Conservation (phyloP, 2,797 vertebrate species). For the Brachyrhaphis roseni region DNA sequence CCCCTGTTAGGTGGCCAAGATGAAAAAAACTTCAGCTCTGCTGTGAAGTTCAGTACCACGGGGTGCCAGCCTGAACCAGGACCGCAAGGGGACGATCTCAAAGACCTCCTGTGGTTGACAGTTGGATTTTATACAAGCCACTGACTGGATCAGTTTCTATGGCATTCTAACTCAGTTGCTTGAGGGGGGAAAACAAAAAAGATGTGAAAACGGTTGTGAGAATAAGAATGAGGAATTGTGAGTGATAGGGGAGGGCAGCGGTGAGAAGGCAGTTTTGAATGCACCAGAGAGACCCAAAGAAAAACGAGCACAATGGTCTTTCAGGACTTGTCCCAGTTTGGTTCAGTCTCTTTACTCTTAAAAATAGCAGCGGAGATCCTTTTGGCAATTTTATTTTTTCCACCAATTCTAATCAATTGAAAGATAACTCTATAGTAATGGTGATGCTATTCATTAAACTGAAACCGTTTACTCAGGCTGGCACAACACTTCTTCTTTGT, state of each 20-base stretch:
- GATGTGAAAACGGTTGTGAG: constrained; percentile 24
- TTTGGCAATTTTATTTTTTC: constrained; percentile 39
- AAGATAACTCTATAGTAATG: constrained; percentile 28
- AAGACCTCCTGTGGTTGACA: constrained; percentile 11
- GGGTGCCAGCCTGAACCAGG: constrained; percentile 24
- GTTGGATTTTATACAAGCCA: constrained; percentile 31
- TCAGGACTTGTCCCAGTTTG: constrained; percentile 78
- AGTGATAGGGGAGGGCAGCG: constrained; percentile 49
- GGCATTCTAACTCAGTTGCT: constrained; percentile 8
- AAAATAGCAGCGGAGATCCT: constrained; percentile 57
- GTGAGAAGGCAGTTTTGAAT: constrained; percentile 76
- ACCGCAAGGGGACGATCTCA: constrained; percentile 8
- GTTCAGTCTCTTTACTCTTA: constrained; percentile 46
- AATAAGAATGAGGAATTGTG: constrained; percentile 34
- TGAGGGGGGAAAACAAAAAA: not conserved
- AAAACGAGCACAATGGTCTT: constrained; percentile 77
- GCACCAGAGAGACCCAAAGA: constrained; percentile 66
- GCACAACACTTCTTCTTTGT: constrained; percentile 14
- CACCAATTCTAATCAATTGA: constrained; percentile 50
- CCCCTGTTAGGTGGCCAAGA: constrained; percentile 10
- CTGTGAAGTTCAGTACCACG: constrained; percentile 1
- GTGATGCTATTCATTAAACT: constrained; percentile 36
- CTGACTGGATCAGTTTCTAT: constrained; percentile 40
- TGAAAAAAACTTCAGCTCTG: constrained; percentile 9
- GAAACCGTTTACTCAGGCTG: constrained; percentile 28